Base-by-base conservation (phyloP, 2,888 invertebrate genomes). In the Xylocampa areola region DNA sequence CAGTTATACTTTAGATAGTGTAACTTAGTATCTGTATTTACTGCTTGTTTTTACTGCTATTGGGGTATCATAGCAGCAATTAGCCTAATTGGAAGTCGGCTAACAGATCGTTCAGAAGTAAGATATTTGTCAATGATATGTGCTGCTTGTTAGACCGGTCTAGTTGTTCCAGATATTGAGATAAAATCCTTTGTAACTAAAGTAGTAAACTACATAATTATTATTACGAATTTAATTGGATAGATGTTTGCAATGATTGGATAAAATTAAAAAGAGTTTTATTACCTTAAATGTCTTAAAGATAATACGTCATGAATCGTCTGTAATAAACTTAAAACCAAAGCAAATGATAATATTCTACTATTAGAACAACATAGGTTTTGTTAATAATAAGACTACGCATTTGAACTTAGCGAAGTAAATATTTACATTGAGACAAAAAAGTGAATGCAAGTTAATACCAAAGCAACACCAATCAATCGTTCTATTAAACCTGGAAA, bases 101-200 rank as follows among this genome's bases (percentile, higher is more conserved):
- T 67, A 68, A 55, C 55, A 67, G 63, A 72, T 72, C 48, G 44
- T 37, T 67, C 35, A 53, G 47, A 17, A 43, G 61, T 64, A 59
- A 73, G 76, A 73, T 72, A 68, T 72, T 73, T 68, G 76, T 72
- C 61, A 53, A 54, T 61, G 68, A 68, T 76, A 76, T 54, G 52
- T 61, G 47, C 19, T 36, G 61, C 54, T 60, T 44, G 67, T 75
- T 55, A 33, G 45, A 50, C 55, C 41, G 50, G 68, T 52, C 44
- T 47, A 21, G 27, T 36, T 70, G 41, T 57, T 50, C 45, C 58
- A 51, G 60, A 49, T 68, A 25, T 10, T 21, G 6, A 30, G 45
- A 51, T 68, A 52, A 29, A 19, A 8, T 4, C 30, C 41, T 61
- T 61, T 61, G 50, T 68, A 40, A 29, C n/a, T 40, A 10, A 17